Evolutionary conservation across 1,140 invertebrate species (phyloP).

Genomic region (Calliphora vicina): DNA sequence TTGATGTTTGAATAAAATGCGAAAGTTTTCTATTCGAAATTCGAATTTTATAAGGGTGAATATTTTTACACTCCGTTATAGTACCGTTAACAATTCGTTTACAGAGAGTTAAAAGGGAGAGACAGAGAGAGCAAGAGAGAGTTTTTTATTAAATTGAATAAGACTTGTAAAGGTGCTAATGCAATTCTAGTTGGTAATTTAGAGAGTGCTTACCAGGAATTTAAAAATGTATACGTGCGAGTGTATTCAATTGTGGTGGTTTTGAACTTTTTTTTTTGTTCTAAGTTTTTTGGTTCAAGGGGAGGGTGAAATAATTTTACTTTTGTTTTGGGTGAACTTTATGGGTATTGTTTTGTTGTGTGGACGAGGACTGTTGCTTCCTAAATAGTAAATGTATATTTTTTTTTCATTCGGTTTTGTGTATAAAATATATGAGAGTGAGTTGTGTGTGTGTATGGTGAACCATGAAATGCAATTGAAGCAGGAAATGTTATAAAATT

Average conservation of each 20-base stretch:
- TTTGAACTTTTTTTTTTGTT: conserved; percentile 19
- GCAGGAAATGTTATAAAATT: conserved; percentile 32
- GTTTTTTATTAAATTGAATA: background rate
- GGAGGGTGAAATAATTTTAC: conserved; percentile 16
- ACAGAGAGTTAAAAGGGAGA: no score
- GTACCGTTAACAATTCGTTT: no score
- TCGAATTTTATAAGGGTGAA: conserved; percentile 12
- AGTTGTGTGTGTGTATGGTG: background rate
- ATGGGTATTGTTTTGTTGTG: background rate
- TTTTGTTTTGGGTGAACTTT: conserved; percentile 7
- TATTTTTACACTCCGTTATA: background rate
- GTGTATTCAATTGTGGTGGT: conserved; percentile 18
- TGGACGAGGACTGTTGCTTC: conserved; percentile 17
- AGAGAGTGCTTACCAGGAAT: background rate
- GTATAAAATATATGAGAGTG: no score
- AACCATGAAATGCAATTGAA: conserved; percentile 25
- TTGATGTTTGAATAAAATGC: background rate
- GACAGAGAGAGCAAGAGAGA: background rate
- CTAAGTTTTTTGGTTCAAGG: background rate
- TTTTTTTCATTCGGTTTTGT: background rate
- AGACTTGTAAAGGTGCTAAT: conserved; percentile 18
- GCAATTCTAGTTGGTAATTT: conserved; percentile 29
- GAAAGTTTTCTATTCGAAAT: background rate
- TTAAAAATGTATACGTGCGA: background rate
- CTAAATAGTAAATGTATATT: background rate